A percentile compares a stretch with the other conserved stretches of the same genome.
Conservation (phyloP, 2,113 vertebrate genomes). For the Grammomys dolichurus region DNA sequence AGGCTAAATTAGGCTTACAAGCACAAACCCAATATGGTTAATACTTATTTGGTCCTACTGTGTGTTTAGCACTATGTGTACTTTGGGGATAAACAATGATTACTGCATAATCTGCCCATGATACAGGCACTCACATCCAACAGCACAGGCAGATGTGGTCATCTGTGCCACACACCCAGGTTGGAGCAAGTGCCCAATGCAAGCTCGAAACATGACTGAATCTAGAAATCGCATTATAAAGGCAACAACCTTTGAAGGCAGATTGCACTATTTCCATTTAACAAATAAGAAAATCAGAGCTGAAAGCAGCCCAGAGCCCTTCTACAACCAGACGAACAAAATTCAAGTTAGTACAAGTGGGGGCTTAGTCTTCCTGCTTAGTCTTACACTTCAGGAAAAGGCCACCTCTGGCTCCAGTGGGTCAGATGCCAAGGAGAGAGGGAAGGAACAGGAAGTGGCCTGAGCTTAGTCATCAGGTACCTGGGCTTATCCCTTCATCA, state of each 20-base stretch:
- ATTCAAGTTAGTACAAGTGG: not conserved
- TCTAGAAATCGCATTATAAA: not conserved
- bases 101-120: not conserved
- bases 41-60: constrained; percentile 27
- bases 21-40: not conserved
- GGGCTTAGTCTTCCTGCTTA: not conserved
- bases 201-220: not conserved
- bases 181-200: not conserved
- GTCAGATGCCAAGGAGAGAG: not conserved
- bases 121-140: not conserved
- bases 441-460: constrained; percentile 47
- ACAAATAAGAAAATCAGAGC: constrained; percentile 1
- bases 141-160: not conserved
- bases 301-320: not conserved
- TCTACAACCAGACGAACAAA: not conserved
- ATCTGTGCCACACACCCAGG: not conserved
- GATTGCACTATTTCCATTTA: not conserved
- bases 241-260: not conserved
- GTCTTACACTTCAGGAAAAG: not conserved
- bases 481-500: not conserved
- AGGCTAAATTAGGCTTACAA: constrained; percentile 14
- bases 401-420: not conserved
- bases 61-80: not conserved
- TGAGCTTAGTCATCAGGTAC: constrained; percentile 31
- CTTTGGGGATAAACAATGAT: constrained; percentile 15